phyloP scores from a whole-genome alignment of 2,113 vertebrate species.

The Pseudopipra pipra region DNA sequence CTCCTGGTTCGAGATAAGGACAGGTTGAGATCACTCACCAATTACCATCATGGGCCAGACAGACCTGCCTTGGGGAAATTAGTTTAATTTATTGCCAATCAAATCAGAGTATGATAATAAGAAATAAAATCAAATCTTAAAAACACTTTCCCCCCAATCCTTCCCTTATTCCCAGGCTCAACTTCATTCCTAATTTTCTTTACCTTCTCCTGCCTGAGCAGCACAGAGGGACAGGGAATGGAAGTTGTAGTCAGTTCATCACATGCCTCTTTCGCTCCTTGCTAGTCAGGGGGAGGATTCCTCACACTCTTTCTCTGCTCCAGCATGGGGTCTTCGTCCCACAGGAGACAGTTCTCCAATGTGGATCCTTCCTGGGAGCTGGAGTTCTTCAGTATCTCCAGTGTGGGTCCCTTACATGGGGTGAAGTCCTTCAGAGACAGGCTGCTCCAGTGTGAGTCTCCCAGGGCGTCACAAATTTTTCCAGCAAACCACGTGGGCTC shows the following conservation, averaged over 20 bases:
- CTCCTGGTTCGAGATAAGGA: neutral
- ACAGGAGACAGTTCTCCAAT: neutral
- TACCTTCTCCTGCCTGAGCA: neutral
- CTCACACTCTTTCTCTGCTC: neutral
- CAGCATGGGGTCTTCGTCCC: neutral
- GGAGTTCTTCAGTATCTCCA: neutral
- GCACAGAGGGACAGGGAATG: neutral
- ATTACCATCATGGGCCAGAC: neutral
- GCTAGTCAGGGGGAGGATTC: neutral
- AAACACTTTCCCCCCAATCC: neutral
- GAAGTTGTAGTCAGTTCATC: neutral
- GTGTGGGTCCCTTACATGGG: neutral
- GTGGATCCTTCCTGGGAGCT: neutral
- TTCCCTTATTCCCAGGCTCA: neutral
- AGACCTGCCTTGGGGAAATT: neutral
- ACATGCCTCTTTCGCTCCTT: neutral
- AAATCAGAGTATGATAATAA: neutral
- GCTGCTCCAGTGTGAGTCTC: accelerated
- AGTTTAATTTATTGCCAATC: neutral
- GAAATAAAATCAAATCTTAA: neutral
- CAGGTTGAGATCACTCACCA: neutral
- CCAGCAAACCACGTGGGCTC: neutral
- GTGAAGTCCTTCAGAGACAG: neutral
- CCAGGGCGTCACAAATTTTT: neutral
- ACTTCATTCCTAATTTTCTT: neutral